Percentiles rank a stretch among this genome's conserved stretches.
phyloP scores from a whole-genome alignment of 2,113 vertebrate genomes.

The Tautogolabrus adspersus region DNA sequence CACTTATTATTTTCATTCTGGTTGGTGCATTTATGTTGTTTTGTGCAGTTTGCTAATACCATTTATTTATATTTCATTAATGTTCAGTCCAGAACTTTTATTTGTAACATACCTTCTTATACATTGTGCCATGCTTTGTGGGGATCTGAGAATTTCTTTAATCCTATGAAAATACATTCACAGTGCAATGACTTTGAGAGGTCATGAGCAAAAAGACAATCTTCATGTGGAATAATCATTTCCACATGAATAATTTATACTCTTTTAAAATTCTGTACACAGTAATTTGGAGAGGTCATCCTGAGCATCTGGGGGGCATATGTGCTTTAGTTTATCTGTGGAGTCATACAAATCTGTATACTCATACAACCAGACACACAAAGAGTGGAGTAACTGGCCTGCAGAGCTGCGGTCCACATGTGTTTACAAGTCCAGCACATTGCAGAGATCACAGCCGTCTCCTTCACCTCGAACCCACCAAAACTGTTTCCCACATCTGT shows the following conservation, averaged over 20 bases:
- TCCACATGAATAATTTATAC: not conserved
- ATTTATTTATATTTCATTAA: too few species aligned
- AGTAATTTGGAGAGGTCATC: not conserved
- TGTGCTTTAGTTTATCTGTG: conserved; percentile 42
- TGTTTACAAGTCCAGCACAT: conserved; percentile 54
- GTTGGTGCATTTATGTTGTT: too few species aligned
- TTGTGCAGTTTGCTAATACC: too few species aligned
- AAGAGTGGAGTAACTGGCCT: not conserved
- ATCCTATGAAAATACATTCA: too few species aligned
- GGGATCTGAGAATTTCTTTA: too few species aligned
- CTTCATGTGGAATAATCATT: not conserved
- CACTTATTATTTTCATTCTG: too few species aligned
- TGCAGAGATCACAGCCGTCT: conserved; percentile 30
- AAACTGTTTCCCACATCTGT: conserved; percentile 49
- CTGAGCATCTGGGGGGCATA: conserved; percentile 61
- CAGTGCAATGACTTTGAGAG: not conserved
- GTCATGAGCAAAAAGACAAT: not conserved
- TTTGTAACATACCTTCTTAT: too few species aligned
- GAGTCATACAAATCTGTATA: not conserved
- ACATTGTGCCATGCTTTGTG: too few species aligned
- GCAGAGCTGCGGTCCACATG: conserved; percentile 32
- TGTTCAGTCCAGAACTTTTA: too few species aligned
- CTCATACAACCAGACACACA: conserved; percentile 4
- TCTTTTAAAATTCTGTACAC: not conserved
- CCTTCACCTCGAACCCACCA: conserved; percentile 15